These are phyloP conservation scores for Dryococelus australis DNA, from an alignment of 2,888 invertebrate genomes.

Conservation along the genomic window DNA sequence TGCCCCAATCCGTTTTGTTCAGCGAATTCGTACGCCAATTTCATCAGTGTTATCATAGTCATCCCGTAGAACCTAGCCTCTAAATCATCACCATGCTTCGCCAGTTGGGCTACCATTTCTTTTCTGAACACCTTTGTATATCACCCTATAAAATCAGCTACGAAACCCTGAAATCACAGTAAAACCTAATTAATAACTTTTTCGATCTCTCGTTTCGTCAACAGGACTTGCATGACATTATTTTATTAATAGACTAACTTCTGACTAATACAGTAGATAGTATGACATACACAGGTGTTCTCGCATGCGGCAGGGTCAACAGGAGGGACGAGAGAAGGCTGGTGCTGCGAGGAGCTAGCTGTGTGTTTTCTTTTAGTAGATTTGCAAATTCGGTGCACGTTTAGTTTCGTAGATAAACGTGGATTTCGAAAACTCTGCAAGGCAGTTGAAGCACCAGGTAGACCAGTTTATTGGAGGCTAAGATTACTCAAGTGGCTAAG, in stretches of 20 bases:
- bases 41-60: background rate
- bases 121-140: background rate
- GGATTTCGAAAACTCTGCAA: background rate
- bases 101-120: background rate
- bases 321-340: too few relatives aligned
- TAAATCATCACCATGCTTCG: background rate
- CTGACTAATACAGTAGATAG: too few relatives aligned
- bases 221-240: too few relatives aligned
- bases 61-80: constrained; percentile 6
- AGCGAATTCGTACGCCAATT: background rate
- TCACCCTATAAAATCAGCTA: background rate
- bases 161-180: background rate
- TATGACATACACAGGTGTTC: too few relatives aligned
- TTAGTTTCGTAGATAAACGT: too few relatives aligned
- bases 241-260: too few relatives aligned
- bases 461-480: background rate
- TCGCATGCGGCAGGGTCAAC: too few relatives aligned
- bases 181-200: background rate
- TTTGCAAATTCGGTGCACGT: too few relatives aligned
- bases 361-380: too few relatives aligned
- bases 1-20: background rate
- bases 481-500: background rate
- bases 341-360: too few relatives aligned
- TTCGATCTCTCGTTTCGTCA: background rate
- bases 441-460: background rate